Conservation (phyloP, 2,797 vertebrate genomes). For the Aselliscus stoliczkanus region DNA sequence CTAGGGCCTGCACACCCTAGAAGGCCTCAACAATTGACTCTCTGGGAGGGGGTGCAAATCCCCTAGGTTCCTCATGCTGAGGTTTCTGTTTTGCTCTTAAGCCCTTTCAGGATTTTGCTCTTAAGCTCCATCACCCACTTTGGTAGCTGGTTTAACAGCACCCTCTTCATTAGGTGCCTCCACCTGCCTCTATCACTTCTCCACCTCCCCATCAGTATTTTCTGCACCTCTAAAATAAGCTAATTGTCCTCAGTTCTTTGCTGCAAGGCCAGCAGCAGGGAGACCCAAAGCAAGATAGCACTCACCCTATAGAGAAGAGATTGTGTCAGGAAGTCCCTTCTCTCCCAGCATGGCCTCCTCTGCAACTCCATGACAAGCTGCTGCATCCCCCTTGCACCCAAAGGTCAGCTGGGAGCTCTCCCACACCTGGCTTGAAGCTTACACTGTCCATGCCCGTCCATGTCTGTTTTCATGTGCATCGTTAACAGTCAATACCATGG, state of each 20-base stretch:
- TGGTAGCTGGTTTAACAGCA: background rate
- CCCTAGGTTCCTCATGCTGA: background rate
- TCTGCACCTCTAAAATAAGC: background rate
- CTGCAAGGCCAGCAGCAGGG: background rate
- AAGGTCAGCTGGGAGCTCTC: background rate
- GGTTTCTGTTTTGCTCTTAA: background rate
- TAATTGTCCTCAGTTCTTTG: background rate
- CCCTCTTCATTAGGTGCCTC: background rate
- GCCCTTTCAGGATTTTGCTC: background rate
- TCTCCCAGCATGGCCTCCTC: background rate
- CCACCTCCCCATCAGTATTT: background rate
- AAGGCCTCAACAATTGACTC: background rate
- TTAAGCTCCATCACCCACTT: no score
- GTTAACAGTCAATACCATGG: background rate
- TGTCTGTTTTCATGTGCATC: background rate
- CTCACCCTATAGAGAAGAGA: background rate
- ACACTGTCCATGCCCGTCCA: fast-evolving
- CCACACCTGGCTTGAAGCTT: background rate
- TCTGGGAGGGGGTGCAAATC: background rate
- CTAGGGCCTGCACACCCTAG: background rate
- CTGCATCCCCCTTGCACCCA: background rate
- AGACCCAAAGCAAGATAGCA: background rate
- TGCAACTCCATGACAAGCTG: background rate
- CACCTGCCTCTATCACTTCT: no score
- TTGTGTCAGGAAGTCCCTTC: background rate